phyloP scores from a whole-genome alignment of 2,888 invertebrate genomes.

The Clanis bilineata region DNA sequence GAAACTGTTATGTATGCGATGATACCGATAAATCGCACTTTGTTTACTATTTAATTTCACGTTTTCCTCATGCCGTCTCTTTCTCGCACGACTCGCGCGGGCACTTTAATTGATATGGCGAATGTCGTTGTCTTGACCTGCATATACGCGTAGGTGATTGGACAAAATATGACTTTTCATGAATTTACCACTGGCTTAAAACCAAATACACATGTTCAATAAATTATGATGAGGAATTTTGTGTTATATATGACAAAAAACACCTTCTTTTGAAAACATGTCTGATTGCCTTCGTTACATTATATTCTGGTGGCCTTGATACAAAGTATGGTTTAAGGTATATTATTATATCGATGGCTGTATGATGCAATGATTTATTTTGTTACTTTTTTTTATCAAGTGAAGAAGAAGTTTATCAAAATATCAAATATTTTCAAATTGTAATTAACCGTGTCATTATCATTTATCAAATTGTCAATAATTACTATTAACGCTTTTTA shows the following conservation, averaged over 20 bases:
- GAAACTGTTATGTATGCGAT: slow-evolving; percentile 38
- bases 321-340: no score
- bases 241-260: no score
- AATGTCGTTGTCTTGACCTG: slow-evolving; percentile 8
- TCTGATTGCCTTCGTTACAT: no score
- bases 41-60: slow-evolving; percentile 64
- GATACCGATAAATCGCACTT: slow-evolving; percentile 42
- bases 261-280: no score
- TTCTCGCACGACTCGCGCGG: slow-evolving; percentile 37
- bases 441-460: neutral
- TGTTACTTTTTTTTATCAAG: neutral
- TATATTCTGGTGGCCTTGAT: no score
- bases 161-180: neutral
- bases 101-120: slow-evolving; percentile 12
- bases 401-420: neutral
- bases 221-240: no score
- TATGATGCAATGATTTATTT: neutral
- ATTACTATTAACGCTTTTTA: neutral
- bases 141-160: neutral
- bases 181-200: slow-evolving; percentile 4
- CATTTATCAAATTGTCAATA: neutral
- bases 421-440: neutral
- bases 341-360: no score
- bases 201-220: neutral
- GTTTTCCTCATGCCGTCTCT: slow-evolving; percentile 73